phyloP scores from a whole-genome alignment of 2,113 vertebrate species.

The Dicrurus megarhynchus region DNA sequence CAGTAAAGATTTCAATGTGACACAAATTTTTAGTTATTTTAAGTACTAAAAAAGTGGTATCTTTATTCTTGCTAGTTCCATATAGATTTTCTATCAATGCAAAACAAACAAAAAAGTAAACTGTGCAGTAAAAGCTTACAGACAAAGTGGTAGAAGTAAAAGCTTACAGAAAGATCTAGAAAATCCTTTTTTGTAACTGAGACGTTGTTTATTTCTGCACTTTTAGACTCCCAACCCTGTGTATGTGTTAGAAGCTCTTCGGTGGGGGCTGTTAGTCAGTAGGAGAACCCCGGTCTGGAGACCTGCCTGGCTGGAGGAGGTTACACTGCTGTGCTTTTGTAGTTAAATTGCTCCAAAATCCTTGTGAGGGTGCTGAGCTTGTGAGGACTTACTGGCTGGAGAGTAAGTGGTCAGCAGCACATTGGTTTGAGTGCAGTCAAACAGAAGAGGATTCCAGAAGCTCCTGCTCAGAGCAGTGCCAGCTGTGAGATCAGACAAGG shows the following conservation, averaged over 20 bases:
- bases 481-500: neutral
- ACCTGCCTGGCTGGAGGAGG: neutral
- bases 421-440: neutral
- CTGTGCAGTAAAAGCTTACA: neutral
- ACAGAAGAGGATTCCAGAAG: neutral
- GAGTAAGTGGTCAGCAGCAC: neutral
- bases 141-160: neutral
- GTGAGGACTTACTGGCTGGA: neutral
- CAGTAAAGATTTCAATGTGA: neutral
- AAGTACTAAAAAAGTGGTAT: neutral
- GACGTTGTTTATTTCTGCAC: neutral
- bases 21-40: neutral
- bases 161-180: neutral
- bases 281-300: neutral
- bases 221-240: neutral
- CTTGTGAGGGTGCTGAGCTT: neutral
- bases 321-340: neutral
- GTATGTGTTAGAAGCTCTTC: neutral
- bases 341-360: neutral
- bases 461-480: neutral
- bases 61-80: neutral
- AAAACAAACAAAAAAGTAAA: neutral
- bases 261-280: neutral
- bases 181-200: neutral
- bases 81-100: neutral